Percentiles rank a stretch among this genome's conserved stretches.
These are phyloP conservation scores for Eurystomus glaucurus DNA, from an alignment of 2,797 vertebrate species.

Conservation along the genomic window DNA sequence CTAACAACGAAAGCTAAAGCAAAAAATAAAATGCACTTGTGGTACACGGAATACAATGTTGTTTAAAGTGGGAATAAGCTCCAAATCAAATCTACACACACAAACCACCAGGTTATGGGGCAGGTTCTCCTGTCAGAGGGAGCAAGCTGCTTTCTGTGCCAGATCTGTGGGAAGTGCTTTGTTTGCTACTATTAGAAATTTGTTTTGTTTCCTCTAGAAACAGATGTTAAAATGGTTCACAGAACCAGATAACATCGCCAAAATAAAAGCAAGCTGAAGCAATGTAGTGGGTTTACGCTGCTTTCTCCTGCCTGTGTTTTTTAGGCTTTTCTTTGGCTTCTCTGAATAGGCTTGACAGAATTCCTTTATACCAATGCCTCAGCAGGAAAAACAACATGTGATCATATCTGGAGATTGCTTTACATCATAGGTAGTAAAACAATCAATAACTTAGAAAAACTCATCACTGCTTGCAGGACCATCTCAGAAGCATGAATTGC, in stretches of 20 bases:
- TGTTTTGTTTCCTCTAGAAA: conserved; percentile 27
- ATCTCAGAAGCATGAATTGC: not conserved
- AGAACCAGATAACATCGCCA: not conserved
- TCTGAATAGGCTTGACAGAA: conserved; percentile 11
- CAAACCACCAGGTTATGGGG: not conserved
- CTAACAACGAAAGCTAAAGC: not conserved
- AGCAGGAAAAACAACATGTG: conserved; percentile 1
- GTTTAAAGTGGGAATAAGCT: not conserved
- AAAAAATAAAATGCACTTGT: not conserved
- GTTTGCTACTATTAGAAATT: not conserved
- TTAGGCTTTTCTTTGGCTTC: conserved; percentile 13
- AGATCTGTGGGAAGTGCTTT: not conserved
- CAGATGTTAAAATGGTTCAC: conserved; percentile 33
- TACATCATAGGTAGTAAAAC: conserved; percentile 18
- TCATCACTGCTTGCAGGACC: not conserved
- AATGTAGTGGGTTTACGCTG: not conserved
- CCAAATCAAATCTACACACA: not conserved
- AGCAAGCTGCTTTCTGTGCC: not conserved
- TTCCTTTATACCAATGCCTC: not conserved
- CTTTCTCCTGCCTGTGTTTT: not conserved
- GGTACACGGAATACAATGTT: not conserved
- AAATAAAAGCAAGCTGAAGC: conserved; percentile 26
- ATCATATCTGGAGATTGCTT: conserved; percentile 37
- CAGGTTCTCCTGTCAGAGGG: not conserved
- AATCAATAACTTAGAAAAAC: conserved; percentile 50